A percentile compares a stretch with the other conserved stretches of the same genome.
Evolutionary conservation across 2,113 vertebrate genomes (phyloP).

Genomic region (Addax nasomaculatus): DNA sequence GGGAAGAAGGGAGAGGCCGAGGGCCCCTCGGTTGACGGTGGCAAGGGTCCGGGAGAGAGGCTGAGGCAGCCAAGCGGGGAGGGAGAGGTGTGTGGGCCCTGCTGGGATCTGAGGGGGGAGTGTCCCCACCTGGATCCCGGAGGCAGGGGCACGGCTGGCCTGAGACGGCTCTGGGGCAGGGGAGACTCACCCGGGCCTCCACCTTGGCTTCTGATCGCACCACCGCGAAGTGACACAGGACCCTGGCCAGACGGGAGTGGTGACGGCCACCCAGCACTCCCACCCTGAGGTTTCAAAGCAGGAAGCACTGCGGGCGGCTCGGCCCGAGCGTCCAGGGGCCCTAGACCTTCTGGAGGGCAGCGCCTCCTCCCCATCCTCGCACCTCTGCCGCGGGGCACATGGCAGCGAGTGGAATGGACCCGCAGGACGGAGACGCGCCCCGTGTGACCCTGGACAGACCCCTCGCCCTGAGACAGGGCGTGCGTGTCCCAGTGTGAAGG

Average conservation of each 20-base stretch:
- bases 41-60: background rate
- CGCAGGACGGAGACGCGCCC: background rate
- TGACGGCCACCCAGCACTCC: background rate
- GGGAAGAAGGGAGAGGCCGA: background rate
- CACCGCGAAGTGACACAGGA: background rate
- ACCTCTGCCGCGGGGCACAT: background rate
- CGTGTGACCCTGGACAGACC: background rate
- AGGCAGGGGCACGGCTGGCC: background rate
- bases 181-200: background rate
- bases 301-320: background rate
- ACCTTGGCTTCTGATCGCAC: background rate
- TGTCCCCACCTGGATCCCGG: background rate
- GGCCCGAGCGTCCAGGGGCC: fast-evolving
- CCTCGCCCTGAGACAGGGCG: background rate
- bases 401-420: fast-evolving
- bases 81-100: background rate
- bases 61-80: background rate
- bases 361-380: background rate
- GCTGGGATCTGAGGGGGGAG: background rate
- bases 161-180: fast-evolving
- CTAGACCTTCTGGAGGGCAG: background rate
- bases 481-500: background rate
- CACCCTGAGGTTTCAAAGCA: background rate
- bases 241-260: too few species aligned
- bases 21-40: fast-evolving